Evolutionary conservation across 2,888 invertebrate species (phyloP), one percentile per base, ranked within the genome.

Genomic region (Pyrocoelia pectoralis): DNA sequence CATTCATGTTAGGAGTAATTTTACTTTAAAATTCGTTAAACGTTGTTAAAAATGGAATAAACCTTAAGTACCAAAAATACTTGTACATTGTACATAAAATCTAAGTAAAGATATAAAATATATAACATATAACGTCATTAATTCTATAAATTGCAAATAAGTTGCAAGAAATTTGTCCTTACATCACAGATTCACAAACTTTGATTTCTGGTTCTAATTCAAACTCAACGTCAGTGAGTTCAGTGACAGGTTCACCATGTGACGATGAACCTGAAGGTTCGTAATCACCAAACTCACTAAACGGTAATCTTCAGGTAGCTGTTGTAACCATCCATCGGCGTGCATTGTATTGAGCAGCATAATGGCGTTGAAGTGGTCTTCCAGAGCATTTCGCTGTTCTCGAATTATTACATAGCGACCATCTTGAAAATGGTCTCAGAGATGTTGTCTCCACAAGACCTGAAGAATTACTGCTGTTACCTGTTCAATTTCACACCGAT

Each of bases 401-500:
- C 17, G 73, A 61, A 68, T 73, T 76, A 70, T 76, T 76, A 68
- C 74, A 77, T 4, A 79, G 72, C 3, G 80, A 79, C 78, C 79
- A 79, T 55, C 77, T 70, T 9, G 79, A 74, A 63, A 79, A 77
- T 8, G 78, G 77, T 29, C 79, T 72, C 59, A 80, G 61, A 1
- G 80, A 76, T 1, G 81, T 80, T 13, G 76, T 79, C 55, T 80
- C 79, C 41, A 78, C 75, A 24, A 77, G 78, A 62, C 79, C 80
- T 55, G 81, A 81, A 13, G 81, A 81, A 73, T 81, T 80, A 73
- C 79, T 80, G 57, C 79, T 80, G 74, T 79, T 78, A 72, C 77
- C 80, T 79, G 76, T 56, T 51, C 52, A 46, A 46, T 43, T 9
- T 43, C 8, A 43, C 17, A 46, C 4, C 46, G 14, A 17, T 46